These are phyloP conservation scores for Trissolcus japonicus DNA, from an alignment of 2,888 invertebrate genomes.

Conservation along the genomic window DNA sequence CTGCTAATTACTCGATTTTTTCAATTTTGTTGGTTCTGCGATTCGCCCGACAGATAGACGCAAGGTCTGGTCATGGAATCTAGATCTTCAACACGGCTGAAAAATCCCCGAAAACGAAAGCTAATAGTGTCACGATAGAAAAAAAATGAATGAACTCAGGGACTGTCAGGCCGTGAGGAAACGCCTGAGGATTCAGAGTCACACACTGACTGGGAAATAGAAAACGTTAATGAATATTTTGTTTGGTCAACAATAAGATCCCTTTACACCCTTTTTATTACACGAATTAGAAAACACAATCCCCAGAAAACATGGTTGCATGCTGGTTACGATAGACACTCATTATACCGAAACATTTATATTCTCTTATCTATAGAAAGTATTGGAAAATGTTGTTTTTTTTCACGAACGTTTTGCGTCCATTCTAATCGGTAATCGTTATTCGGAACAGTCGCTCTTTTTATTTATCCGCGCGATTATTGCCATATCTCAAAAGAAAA, in stretches of 20 bases:
- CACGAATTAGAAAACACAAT: constrained; percentile 31
- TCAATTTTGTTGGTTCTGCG: constrained; percentile 60
- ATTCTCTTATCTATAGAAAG: constrained; percentile 50
- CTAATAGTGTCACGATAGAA: too few relatives aligned
- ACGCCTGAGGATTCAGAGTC: not conserved
- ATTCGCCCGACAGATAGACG: constrained; percentile 59
- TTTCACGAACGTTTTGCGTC: constrained; percentile 37
- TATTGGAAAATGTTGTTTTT: constrained; percentile 46
- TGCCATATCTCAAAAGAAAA: constrained; percentile 49
- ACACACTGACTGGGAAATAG: constrained; percentile 38
- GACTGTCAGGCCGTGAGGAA: too few relatives aligned
- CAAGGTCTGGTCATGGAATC: constrained; percentile 47
- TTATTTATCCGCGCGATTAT: constrained; percentile 49
- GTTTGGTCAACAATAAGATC: constrained; percentile 27
- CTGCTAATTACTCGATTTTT: constrained; percentile 28
- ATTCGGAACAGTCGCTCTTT: constrained; percentile 36
- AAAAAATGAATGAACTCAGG: too few relatives aligned
- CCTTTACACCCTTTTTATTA: not conserved
- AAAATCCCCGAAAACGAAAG: too few relatives aligned
- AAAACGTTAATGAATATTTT: constrained; percentile 46
- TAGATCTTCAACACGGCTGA: too few relatives aligned
- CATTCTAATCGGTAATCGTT: constrained; percentile 45
- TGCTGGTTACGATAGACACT: constrained; percentile 55
- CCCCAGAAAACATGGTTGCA: constrained; percentile 32
- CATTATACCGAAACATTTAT: constrained; percentile 57